These are phyloP conservation scores for Neodon shergylaensis DNA, from an alignment of 2,113 vertebrate genomes.

Conservation along the genomic window DNA sequence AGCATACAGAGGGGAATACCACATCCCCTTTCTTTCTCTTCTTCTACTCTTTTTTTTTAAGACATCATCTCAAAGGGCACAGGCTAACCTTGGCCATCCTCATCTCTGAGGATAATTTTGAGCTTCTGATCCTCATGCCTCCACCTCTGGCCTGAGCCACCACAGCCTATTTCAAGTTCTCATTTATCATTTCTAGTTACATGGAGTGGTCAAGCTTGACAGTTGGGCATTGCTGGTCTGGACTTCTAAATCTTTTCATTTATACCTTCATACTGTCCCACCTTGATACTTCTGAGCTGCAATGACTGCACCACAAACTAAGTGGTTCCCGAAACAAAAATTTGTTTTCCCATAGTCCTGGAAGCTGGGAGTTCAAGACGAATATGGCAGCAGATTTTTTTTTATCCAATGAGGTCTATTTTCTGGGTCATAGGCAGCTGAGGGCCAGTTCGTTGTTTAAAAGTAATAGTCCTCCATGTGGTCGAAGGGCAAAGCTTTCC, in stretches of 20 bases:
- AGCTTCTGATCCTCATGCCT: not conserved
- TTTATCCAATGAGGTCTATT: not conserved
- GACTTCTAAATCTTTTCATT: constrained; percentile 72
- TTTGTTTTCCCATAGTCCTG: not conserved
- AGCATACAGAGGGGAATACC: too few species aligned
- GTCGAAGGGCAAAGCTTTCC: not conserved
- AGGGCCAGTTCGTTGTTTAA: not conserved
- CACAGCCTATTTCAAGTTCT: constrained; percentile 65
- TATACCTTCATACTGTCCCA: constrained; percentile 58
- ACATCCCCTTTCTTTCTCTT: not conserved
- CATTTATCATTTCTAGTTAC: constrained; percentile 74
- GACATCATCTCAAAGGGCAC: not conserved
- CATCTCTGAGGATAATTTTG: not conserved
- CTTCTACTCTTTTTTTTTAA: not conserved
- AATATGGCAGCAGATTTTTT: not conserved
- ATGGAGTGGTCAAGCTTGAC: constrained; percentile 49
- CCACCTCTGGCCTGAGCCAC: not conserved
- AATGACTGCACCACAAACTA: not conserved
- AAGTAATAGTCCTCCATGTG: not conserved
- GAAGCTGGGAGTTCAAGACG: not conserved
- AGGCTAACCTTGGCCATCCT: not conserved
- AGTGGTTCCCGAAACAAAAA: not conserved
- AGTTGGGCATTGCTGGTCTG: not conserved
- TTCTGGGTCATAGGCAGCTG: not conserved
- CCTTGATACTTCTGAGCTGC: not conserved